These are phyloP conservation scores for Astyanax mexicanus DNA, from an alignment of 2,797 vertebrate genomes.

Conservation along the genomic window DNA sequence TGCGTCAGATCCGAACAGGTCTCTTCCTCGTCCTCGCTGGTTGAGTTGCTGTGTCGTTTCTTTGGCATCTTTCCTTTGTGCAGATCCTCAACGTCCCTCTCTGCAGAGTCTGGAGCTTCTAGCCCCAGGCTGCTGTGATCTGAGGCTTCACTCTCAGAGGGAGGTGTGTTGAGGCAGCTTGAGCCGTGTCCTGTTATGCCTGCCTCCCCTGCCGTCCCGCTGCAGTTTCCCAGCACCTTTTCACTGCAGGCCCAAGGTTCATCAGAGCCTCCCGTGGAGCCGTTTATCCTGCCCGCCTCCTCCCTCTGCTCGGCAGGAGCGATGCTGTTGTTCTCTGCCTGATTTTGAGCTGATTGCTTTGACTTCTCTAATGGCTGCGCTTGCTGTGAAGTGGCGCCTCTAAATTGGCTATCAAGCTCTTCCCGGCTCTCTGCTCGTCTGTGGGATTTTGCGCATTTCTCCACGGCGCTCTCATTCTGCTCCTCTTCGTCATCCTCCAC, in stretches of 20 bases:
- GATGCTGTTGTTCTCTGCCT: slow-evolving; percentile 53
- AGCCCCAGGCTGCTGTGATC: slow-evolving; percentile 62
- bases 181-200: slow-evolving; percentile 52
- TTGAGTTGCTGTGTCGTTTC: slow-evolving; percentile 68
- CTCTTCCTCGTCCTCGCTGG: slow-evolving; percentile 69
- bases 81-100: slow-evolving; percentile 53
- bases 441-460: slow-evolving; percentile 56
- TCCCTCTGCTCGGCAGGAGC: slow-evolving; percentile 29
- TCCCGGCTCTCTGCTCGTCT: slow-evolving; percentile 53
- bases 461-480: slow-evolving; percentile 50
- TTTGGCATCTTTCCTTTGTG: slow-evolving; percentile 71
- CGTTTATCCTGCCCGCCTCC: slow-evolving; percentile 50
- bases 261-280: slow-evolving; percentile 53
- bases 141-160: slow-evolving; percentile 58
- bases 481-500: slow-evolving; percentile 21
- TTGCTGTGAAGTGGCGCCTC: slow-evolving; percentile 60
- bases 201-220: slow-evolving; percentile 42
- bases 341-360: slow-evolving; percentile 67
- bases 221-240: slow-evolving; percentile 51
- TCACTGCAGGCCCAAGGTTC: slow-evolving; percentile 43
- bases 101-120: slow-evolving; percentile 51
- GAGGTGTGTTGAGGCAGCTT: slow-evolving; percentile 44
- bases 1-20: slow-evolving; percentile 67
- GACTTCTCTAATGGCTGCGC: slow-evolving; percentile 64
- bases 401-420: slow-evolving; percentile 63